Evolutionary conservation across 2,888 invertebrate genomes (phyloP).

Genomic region (Dasysyrphus tricinctus): DNA sequence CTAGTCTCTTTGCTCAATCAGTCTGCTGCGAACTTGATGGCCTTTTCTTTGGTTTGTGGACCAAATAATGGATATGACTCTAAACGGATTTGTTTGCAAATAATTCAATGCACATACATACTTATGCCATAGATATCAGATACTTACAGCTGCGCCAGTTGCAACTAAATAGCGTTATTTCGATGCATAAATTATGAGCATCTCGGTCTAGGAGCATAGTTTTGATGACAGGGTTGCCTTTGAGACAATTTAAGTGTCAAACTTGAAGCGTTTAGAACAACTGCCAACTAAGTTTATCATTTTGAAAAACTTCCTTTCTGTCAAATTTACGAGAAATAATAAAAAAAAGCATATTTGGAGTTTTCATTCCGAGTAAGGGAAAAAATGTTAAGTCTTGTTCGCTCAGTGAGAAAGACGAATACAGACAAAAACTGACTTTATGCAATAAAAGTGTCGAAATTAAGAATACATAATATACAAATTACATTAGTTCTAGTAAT

Average conservation of each 20-base stretch:
- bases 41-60: constrained; percentile 32
- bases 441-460: too few species aligned
- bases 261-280: neutral
- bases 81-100: constrained; percentile 66
- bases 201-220: neutral
- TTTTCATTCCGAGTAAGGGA: too few species aligned
- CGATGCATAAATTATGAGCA: constrained; percentile 58
- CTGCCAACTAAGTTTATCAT: neutral
- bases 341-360: too few species aligned
- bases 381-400: too few species aligned
- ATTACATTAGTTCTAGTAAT: too few species aligned
- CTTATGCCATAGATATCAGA: constrained; percentile 41
- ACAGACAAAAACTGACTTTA: too few species aligned
- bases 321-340: too few species aligned
- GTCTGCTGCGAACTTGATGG: constrained; percentile 30
- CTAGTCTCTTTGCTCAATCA: constrained; percentile 57
- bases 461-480: too few species aligned
- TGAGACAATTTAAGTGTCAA: neutral
- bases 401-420: too few species aligned
- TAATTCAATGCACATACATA: constrained; percentile 45
- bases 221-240: neutral
- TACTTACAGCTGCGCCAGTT: constrained; percentile 1
- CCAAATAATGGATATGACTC: constrained; percentile 47
- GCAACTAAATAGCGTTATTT: constrained; percentile 47
- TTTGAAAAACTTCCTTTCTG: too few species aligned